Evolutionary conservation across 2,113 vertebrate genomes (phyloP), one percentile per base, ranked within the genome.

Genomic region (Stigmatopora argus): DNA sequence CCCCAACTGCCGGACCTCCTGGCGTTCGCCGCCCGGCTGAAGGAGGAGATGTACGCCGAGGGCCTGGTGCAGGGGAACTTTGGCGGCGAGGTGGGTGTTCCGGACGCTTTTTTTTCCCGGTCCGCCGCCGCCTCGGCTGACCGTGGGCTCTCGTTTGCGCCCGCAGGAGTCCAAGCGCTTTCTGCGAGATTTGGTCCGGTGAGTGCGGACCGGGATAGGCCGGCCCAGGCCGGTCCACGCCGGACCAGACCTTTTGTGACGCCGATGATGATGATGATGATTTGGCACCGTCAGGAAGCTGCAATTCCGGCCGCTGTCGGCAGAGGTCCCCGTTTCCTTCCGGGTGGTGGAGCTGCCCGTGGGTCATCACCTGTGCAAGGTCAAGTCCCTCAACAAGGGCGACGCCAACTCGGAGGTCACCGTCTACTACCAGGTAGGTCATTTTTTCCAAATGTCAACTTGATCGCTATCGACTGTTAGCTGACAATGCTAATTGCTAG

Each of bases 341-440:
- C 91, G 85, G 49, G 96, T 96, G 89, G 94, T 96, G 66, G 92
- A 96, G 81, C 81, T 99, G 66, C 96, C 96, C 0, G 86, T 77
- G 7, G 74, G 85, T 0, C 92, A 91, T 56, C 92, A 94, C 72
- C 81, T 98, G 1, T 98, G 95, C 56, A 99, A 97, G 89, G 93
- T 98, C 75, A 95, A 92, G 70, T 93, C 95, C 7, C 92, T 99
- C 31, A 96, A 97, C 90, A 95, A 91, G 85, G 93, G 91, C 0
- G 95, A 97, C 41, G 91, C 94, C 77, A 99, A 98, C 91, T 98
- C 96, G 0, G 95, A 98, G 83, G 95, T 99, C 85, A 97, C 94
- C 0, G 93, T 97, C 7, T 98, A 98, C 75, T 97, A 93, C 83
- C 96, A 98, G 95, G 96, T 98, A 71, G 49, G 61, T 10, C 4